phyloP scores from a whole-genome alignment of 2,113 vertebrate species.

The Rafetus swinhoei region DNA sequence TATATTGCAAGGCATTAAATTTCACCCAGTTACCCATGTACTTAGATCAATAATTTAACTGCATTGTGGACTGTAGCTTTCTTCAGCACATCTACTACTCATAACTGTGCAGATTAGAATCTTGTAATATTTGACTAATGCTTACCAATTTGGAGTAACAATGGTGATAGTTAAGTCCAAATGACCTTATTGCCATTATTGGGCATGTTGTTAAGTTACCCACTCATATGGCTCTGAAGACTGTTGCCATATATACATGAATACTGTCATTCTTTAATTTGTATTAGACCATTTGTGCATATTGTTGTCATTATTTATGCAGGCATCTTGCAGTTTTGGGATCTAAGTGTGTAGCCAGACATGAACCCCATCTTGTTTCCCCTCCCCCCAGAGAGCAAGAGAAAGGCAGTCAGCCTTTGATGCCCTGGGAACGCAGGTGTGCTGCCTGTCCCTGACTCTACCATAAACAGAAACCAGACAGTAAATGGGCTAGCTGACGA shows the following conservation, averaged over 20 bases:
- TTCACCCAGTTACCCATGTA: background rate
- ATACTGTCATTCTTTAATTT: accelerated
- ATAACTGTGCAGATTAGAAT: background rate
- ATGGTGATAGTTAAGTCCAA: accelerated
- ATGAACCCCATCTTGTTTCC: too few relatives aligned
- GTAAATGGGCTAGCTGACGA: too few relatives aligned
- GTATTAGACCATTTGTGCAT: background rate
- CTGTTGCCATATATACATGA: background rate
- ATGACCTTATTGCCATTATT: background rate
- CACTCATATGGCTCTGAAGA: accelerated
- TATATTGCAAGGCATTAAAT: background rate
- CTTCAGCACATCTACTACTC: background rate
- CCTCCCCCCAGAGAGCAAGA: too few relatives aligned
- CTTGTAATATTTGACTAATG: background rate
- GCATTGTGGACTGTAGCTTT: background rate
- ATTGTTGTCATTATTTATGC: background rate
- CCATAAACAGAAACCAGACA: too few relatives aligned
- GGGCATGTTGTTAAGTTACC: background rate
- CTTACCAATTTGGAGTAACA: background rate
- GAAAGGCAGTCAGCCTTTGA: too few relatives aligned
- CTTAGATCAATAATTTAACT: background rate
- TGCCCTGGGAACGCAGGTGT: too few relatives aligned
- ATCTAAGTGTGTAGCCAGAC: too few relatives aligned
- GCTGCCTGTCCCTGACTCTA: too few relatives aligned
- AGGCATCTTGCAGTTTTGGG: background rate